phyloP scores from a whole-genome alignment of 1,140 invertebrate species.

The Cyclargus thomasi region DNA sequence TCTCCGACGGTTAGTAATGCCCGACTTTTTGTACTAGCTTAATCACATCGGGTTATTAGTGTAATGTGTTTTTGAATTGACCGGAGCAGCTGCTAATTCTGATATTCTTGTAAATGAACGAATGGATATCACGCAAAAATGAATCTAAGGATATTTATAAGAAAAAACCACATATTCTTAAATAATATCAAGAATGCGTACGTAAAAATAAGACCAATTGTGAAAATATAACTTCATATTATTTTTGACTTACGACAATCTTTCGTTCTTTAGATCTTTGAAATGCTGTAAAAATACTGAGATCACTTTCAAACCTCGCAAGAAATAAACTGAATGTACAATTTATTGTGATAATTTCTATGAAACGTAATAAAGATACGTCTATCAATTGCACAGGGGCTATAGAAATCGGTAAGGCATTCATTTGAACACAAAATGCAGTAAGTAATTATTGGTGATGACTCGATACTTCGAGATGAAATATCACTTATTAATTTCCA shows the following conservation, averaged over 20 bases:
- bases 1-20: constrained; percentile 58
- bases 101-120: constrained; percentile 4
- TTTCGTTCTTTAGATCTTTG: too few species aligned
- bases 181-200: too few species aligned
- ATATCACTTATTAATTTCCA: constrained; percentile 6
- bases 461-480: background rate
- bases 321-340: background rate
- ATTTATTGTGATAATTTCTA: background rate
- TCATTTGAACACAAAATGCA: constrained; percentile 6
- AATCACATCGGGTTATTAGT: constrained; percentile 62
- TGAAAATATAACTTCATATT: too few species aligned
- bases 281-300: background rate
- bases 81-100: constrained; percentile 11
- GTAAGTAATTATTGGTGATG: constrained; percentile 6
- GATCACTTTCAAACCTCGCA: background rate
- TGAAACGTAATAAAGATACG: constrained; percentile 6
- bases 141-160: too few species aligned
- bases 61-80: constrained; percentile 45
- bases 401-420: constrained; percentile 9
- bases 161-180: too few species aligned
- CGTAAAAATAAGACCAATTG: too few species aligned
- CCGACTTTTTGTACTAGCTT: constrained; percentile 63
- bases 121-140: background rate
- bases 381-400: constrained; percentile 6
- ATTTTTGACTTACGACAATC: too few species aligned